A percentile compares a stretch with the other conserved stretches of the same genome.
Conservation (phyloP, 2,888 invertebrate genomes). For the Volucella inanis region DNA sequence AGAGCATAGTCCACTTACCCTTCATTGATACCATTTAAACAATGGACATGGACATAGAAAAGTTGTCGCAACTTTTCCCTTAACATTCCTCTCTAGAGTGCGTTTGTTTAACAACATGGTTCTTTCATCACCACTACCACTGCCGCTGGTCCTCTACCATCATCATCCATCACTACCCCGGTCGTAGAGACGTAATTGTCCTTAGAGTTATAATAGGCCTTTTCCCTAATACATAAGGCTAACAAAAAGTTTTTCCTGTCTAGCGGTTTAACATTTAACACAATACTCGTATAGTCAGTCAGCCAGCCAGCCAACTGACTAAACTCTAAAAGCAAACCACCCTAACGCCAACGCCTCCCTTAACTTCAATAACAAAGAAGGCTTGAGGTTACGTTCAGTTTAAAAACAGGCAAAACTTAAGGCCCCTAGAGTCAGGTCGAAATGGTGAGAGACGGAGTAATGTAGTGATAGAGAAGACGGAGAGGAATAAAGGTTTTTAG, state of each 20-base stretch:
- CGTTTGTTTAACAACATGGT: slow-evolving; percentile 38
- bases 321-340: slow-evolving; percentile 43
- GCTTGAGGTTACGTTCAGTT: slow-evolving; percentile 64
- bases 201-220: slow-evolving; percentile 70
- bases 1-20: slow-evolving; percentile 4
- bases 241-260: slow-evolving; percentile 72
- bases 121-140: slow-evolving; percentile 4
- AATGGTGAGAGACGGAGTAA: slow-evolving; percentile 14
- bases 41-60: slow-evolving; percentile 63
- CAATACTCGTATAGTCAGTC: slow-evolving; percentile 18
- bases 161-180: background rate
- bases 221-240: slow-evolving; percentile 42
- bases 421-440: slow-evolving; percentile 57
- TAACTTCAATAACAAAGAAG: slow-evolving; percentile 45
- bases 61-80: slow-evolving; percentile 56
- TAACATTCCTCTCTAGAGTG: slow-evolving; percentile 36
- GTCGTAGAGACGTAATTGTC: slow-evolving; percentile 67
- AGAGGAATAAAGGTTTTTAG: background rate
- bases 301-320: slow-evolving; percentile 4
- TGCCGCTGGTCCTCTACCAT: background rate
- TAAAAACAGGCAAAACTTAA: slow-evolving; percentile 58
- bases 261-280: slow-evolving; percentile 72
- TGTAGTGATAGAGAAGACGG: background rate
- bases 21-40: slow-evolving; percentile 46
- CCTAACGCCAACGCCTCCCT: slow-evolving; percentile 12